Percentiles rank a stretch among this genome's conserved stretches.
Evolutionary conservation across 2,888 invertebrate genomes (phyloP).

Genomic region (Elmis aenea): DNA sequence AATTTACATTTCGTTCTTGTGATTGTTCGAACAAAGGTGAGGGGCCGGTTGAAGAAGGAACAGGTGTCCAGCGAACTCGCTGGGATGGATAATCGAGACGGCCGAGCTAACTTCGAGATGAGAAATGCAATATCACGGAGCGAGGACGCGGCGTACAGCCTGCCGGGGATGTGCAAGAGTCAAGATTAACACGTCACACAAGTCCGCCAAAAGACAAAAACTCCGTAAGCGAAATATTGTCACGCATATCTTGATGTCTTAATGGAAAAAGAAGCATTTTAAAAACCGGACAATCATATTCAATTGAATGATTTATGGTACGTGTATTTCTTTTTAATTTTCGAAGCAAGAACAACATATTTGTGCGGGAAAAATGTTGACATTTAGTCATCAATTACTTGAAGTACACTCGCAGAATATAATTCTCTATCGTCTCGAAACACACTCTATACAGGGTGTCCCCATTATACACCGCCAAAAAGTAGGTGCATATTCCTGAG

Average conservation of each 20-base stretch:
- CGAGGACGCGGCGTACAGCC: background rate
- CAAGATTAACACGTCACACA: conserved; percentile 22
- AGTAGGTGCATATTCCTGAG: too few species aligned
- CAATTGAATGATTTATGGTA: conserved; percentile 17
- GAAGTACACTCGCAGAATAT: too few species aligned
- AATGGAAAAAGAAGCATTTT: conserved; percentile 4
- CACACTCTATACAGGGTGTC: too few species aligned
- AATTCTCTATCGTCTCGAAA: too few species aligned
- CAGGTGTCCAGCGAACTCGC: conserved; percentile 20
- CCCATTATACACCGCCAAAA: too few species aligned
- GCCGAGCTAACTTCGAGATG: conserved; percentile 10
- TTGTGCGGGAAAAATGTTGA: too few species aligned
- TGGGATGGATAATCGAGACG: conserved; percentile 15
- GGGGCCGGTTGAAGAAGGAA: conserved; percentile 12
- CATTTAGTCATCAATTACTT: too few species aligned
- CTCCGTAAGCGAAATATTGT: conserved; percentile 27
- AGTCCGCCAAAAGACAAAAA: conserved; percentile 19
- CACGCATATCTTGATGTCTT: conserved; percentile 27
- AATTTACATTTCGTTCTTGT: conserved; percentile 5
- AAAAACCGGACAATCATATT: conserved; percentile 18
- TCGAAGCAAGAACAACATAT: too few species aligned
- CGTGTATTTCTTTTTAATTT: conserved; percentile 15
- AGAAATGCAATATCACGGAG: conserved; percentile 11
- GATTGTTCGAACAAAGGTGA: conserved; percentile 1
- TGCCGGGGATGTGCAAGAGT: conserved; percentile 1